These are phyloP conservation scores for Drosophila willistoni DNA, from an alignment of 1,140 invertebrate species.

Conservation along the genomic window DNA sequence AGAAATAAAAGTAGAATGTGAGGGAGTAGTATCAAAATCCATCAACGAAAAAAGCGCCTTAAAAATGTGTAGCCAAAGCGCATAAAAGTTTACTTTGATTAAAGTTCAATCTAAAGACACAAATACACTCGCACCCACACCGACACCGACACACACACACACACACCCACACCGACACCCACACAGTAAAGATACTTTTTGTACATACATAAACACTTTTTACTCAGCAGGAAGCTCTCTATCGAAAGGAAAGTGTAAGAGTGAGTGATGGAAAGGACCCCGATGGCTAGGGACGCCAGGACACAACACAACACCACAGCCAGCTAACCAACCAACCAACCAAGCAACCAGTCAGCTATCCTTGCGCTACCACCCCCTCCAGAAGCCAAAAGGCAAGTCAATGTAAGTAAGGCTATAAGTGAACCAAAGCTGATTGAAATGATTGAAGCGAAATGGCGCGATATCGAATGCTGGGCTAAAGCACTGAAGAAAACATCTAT, in stretches of 20 bases:
- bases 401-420: conserved; percentile 74
- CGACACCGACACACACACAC: neutral
- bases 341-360: neutral
- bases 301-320: neutral
- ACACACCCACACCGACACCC: neutral
- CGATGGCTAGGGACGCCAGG: conserved; percentile 17
- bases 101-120: conserved; percentile 75
- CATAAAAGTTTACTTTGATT: conserved; percentile 81
- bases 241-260: conserved; percentile 8
- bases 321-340: neutral
- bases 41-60: conserved; percentile 63
- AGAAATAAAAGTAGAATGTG: neutral
- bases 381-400: conserved; percentile 75
- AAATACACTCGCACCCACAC: conserved; percentile 43
- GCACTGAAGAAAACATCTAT: neutral
- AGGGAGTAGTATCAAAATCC: conserved; percentile 57
- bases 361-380: neutral
- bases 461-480: conserved; percentile 55
- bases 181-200: conserved; percentile 6
- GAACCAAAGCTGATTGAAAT: conserved; percentile 78
- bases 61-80: conserved; percentile 62
- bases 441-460: conserved; percentile 77
- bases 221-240: conserved; percentile 33
- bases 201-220: conserved; percentile 64
- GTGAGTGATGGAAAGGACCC: neutral